Base-by-base conservation (phyloP, 2,113 vertebrate genomes). In the Macrotus californicus region DNA sequence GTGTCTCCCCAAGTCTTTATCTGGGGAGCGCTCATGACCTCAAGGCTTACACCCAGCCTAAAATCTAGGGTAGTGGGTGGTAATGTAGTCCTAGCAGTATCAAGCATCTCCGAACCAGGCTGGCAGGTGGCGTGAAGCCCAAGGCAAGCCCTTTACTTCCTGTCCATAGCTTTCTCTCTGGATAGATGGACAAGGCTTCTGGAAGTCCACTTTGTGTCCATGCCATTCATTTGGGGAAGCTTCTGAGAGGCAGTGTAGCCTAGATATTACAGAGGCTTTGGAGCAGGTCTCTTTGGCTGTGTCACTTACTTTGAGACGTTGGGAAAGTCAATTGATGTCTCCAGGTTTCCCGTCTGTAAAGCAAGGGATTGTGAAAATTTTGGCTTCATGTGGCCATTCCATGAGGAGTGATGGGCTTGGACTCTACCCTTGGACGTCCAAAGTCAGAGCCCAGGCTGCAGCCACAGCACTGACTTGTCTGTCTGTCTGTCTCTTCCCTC, bases 1-100 rank as follows among this genome's bases (percentile, higher is more conserved):
- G 16, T 94, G 85, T 97, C 93, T 96, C 93, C 93, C 85, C 26
- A 50, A 77, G 91, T 76, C 59, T 85, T 96, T 92, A 92, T 94
- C 92, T 94, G 31, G 29, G 92, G 46, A 93, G 69, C 85, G 66
- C 80, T 41, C 36, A 29, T 52, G 85, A 72, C 95, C 67, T 87
- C 50, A 18, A 80, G 97, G 87, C 70, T 87, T 93, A 72, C n/a
- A 66, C 76, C 14, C 41, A 72, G 92, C 66, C 92, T 94, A 72
- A 80, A 69, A 70, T 52, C 73, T 46, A 19, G 48, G 26, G 46
- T 73, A 64, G 93, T 94, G 93, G 75, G 95, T 92, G 77, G 92
- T 85, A 95, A 96, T 92, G 59, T 18, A 6, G n/a, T 87, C 19
- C 34, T 82, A 77, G 90, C 84, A 41, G 89, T 3, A 2, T 15